These are phyloP conservation scores for Clupea harengus DNA, from an alignment of 2,113 vertebrate species.

Conservation along the genomic window DNA sequence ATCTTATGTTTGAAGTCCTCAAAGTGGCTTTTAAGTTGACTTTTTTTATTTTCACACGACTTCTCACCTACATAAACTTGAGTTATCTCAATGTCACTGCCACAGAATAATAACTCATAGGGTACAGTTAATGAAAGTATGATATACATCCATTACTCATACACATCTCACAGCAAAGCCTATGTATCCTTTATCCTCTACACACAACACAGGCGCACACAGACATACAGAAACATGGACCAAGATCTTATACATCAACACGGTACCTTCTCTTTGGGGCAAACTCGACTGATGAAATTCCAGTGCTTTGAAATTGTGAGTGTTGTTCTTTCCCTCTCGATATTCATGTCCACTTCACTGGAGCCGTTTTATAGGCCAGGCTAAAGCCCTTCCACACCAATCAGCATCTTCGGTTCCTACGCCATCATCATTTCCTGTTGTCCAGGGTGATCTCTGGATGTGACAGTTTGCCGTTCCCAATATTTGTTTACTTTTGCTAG, in stretches of 20 bases:
- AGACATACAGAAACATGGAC: background rate
- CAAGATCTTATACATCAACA: background rate
- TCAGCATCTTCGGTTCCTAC: conserved; percentile 16
- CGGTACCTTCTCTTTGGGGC: background rate
- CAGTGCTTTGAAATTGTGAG: background rate
- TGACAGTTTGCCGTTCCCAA: background rate
- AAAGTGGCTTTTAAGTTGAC: background rate
- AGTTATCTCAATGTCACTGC: no score
- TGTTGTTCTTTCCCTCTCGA: conserved; percentile 13
- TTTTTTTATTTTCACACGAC: background rate
- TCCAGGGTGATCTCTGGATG: background rate
- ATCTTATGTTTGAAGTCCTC: background rate
- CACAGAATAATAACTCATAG: no score
- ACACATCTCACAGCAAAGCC: background rate
- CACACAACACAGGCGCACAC: background rate
- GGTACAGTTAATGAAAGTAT: background rate
- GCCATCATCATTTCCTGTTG: conserved; percentile 22
- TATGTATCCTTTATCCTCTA: background rate
- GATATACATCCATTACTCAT: background rate
- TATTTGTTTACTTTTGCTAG: background rate
- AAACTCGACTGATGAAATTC: background rate
- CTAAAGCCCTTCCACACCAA: conserved; percentile 30
- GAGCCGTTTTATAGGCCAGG: conserved; percentile 43
- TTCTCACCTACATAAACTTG: background rate
- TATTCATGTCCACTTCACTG: conserved; percentile 29